Base-by-base conservation (phyloP, 2,888 invertebrate species). In the Orthosia incerta region DNA sequence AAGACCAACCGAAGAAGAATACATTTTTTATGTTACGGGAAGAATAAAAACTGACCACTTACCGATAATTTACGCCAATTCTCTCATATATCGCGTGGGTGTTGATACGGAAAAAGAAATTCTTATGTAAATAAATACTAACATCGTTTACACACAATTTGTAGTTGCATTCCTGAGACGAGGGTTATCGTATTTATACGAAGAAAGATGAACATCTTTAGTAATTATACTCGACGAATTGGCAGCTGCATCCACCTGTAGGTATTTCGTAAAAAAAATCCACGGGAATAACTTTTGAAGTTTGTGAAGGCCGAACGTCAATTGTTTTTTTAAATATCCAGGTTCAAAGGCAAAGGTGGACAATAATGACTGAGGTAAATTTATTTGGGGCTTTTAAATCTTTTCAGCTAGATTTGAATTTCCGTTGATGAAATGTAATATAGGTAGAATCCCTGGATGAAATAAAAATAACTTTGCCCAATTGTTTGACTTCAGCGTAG, bases 81-180 rank as follows among this genome's bases (percentile, higher is more conserved):
- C 3, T 67, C 5, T 45, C 13, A 12, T 9, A 20, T 31, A 61
- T 84, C 64, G 85, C 79, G 74, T 76, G 76, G 60, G 50, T 68
- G 31, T 39, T 48, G 56, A 64, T 59, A 18, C 72, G 68, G 80
- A 70, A 64, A 31, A 50, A 82, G 53, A 82, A 64, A 83, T 75
- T 81, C 73, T 66, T 81, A 81, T 79, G 78, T 68, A 76, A 83
- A n/a, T n/a, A n/a, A n/a, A 84, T 80, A 48, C 13, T 45, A 60
- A 71, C 56, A 71, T 71, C 13, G 72, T 45, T 59, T 45, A 48
- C 51, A 55, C 55, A 60, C 18, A 48, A 57, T 64, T 55, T 56
- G 60, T 60, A 50, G 45, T 39, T 75, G 55, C 53, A 74, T 81
- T 65, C 63, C 56, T 46, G 2, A 46, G 31, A 45, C 50, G 46